phyloP scores from a whole-genome alignment of 2,888 invertebrate genomes.

The Eupithecia exiguata region DNA sequence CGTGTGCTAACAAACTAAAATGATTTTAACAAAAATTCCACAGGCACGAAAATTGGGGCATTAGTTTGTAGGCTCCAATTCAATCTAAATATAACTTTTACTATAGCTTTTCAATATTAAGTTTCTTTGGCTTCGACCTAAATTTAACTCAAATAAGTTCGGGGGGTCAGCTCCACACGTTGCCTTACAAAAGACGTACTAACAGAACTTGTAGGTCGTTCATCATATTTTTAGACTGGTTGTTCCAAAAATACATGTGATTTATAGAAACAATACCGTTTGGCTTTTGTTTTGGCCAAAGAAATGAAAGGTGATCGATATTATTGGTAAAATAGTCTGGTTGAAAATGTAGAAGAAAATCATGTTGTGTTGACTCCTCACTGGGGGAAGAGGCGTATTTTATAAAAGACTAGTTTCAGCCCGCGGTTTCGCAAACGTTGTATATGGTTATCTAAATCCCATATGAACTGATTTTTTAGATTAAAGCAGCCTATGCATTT shows the following conservation, averaged over 20 bases:
- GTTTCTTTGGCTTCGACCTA: neutral
- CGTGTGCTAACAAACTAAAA: neutral
- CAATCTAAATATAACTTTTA: neutral
- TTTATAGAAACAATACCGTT: neutral
- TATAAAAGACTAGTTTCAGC: too few species aligned
- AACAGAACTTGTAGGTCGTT: constrained; percentile 7
- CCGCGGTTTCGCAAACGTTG: too few species aligned
- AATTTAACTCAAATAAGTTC: neutral
- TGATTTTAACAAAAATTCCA: neutral
- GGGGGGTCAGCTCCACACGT: neutral
- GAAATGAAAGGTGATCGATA: constrained; percentile 2
- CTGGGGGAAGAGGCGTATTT: neutral
- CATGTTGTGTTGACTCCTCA: neutral
- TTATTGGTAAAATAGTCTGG: too few species aligned
- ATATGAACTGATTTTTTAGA: too few species aligned
- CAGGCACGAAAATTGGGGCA: neutral
- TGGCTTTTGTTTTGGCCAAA: neutral
- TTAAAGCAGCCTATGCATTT: too few species aligned
- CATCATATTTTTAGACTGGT: neutral
- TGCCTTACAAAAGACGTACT: neutral
- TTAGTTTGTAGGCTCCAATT: neutral
- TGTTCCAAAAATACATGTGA: constrained; percentile 1
- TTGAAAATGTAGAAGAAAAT: neutral
- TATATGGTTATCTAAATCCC: too few species aligned
- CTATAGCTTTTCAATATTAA: neutral